These are phyloP conservation scores for Heterohyrax brucei DNA, from an alignment of 2,797 vertebrate species.

Conservation along the genomic window DNA sequence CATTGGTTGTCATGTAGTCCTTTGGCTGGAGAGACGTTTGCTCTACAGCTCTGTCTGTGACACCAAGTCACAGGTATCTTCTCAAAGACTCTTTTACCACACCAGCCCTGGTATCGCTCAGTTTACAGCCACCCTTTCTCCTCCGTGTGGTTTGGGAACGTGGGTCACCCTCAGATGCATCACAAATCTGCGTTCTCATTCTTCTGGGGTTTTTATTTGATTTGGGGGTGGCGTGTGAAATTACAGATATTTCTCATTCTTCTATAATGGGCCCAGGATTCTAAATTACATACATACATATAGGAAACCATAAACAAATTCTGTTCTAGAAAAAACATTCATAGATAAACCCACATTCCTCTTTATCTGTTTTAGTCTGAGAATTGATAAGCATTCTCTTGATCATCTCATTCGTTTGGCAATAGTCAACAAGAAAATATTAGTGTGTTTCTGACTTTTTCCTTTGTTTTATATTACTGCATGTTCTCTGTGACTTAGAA, in stretches of 20 bases:
- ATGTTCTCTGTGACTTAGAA: not conserved
- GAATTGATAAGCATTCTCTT: not conserved
- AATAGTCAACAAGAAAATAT: not conserved
- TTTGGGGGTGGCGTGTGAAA: not conserved
- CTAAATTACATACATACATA: not conserved
- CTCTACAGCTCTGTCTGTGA: not conserved
- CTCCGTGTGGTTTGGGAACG: not conserved
- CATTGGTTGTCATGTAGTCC: no score
- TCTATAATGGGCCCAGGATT: not conserved
- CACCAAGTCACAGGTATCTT: not conserved
- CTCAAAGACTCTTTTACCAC: not conserved
- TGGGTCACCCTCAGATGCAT: not conserved
- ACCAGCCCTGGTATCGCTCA: not conserved
- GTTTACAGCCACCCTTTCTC: not conserved
- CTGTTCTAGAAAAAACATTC: not conserved
- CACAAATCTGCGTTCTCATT: not conserved
- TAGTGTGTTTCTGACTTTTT: not conserved
- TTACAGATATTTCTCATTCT: not conserved
- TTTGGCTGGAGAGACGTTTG: not conserved
- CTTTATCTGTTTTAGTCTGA: not conserved
- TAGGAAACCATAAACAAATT: not conserved
- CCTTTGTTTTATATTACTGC: not conserved
- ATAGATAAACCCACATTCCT: not conserved
- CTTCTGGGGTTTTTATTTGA: conserved; percentile 38
- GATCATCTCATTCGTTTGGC: not conserved